Conservation (phyloP, 2,113 vertebrate species). For the Platichthys flesus region DNA sequence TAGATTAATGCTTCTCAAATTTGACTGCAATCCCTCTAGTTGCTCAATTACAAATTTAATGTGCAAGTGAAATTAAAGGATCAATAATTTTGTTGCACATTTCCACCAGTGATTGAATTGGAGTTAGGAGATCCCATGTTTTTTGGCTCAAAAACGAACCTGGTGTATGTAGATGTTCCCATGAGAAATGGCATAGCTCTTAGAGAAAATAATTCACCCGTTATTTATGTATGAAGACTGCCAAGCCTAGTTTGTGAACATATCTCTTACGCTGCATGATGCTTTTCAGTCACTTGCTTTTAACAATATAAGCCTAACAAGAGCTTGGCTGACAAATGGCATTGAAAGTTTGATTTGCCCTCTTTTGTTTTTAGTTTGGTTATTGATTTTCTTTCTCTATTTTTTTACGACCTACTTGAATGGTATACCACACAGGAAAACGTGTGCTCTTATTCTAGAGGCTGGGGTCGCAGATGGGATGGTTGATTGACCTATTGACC, state of each 20-base stretch:
- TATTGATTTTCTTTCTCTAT: slow-evolving; percentile 57
- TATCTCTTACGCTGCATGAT: slow-evolving; percentile 88
- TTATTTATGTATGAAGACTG: slow-evolving; percentile 88
- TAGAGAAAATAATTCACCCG: slow-evolving; percentile 64
- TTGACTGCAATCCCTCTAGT: slow-evolving; percentile 11
- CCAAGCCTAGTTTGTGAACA: slow-evolving; percentile 87
- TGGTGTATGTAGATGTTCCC: slow-evolving; percentile 23
- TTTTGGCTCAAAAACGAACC: slow-evolving; percentile 28
- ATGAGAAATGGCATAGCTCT: slow-evolving; percentile 64
- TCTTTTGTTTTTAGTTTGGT: slow-evolving; percentile 73
- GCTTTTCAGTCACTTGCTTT: slow-evolving; percentile 85
- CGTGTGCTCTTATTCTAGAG: slow-evolving; percentile 37
- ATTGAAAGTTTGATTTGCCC: slow-evolving; percentile 79
- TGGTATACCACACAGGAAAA: slow-evolving; percentile 52
- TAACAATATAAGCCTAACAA: slow-evolving; percentile 78
- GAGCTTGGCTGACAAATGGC: slow-evolving; percentile 84
- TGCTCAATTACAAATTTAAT: neutral
- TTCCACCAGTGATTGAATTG: slow-evolving; percentile 45
- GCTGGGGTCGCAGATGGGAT: slow-evolving; percentile 53
- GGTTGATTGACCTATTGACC: slow-evolving; percentile 45
- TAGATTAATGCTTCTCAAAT: slow-evolving; percentile 24
- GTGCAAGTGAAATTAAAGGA: slow-evolving; percentile 31
- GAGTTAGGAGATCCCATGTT: slow-evolving; percentile 42
- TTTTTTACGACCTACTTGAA: slow-evolving; percentile 59
- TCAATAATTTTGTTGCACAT: slow-evolving; percentile 28